Evolutionary conservation across 2,113 vertebrate genomes (phyloP), one percentile per base, ranked within the genome.

Genomic region (Xenus cinereus): DNA sequence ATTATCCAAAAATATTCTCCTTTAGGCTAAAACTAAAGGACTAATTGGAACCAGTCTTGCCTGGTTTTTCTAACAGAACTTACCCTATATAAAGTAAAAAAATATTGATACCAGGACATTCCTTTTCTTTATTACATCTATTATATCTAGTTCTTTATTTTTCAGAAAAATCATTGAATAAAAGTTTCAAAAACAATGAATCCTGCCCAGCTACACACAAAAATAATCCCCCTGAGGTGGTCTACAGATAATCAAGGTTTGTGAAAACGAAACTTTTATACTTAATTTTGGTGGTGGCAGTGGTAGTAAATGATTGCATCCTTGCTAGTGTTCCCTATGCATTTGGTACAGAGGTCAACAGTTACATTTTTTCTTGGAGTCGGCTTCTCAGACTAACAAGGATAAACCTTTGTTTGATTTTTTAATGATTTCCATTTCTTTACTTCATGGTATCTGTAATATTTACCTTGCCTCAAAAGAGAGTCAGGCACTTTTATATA

Each of bases 1-100:
- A 45, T 77, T 69, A 87, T 81, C 35, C 57, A 68, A 87, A 95
- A 88, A 87, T 82, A 89, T 45, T 84, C 56, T 80, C 78, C 63
- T 94, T 71, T 75, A 79, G 88, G 83, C 88, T 78, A 87, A 82
- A 93, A 90, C 12, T 57, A 67, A 92, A 87, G 22, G 15, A 62
- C 48, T 96, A 84, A 90, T 84, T 93, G 30, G 86, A 89, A 80
- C 43, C 73, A 87, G 30, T 82, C 43, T 93, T 84, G 37, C 21
- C 30, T 77, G 30, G 21, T 48, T 90, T 76, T 91, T 93, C 32
- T 39, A 50, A 56, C 43, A 80, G 10, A 81, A 39, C 2, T 50
- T 76, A n/a, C 22, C 24, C 92, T 81, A 72, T 14, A 63, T 41
- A 63, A 86, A 87, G 23, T 41, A 16, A 75, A 74, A 74, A 28